Evolutionary conservation across 2,888 invertebrate species (phyloP), one percentile per base, ranked within the genome.

Genomic region (Bombylius major): DNA sequence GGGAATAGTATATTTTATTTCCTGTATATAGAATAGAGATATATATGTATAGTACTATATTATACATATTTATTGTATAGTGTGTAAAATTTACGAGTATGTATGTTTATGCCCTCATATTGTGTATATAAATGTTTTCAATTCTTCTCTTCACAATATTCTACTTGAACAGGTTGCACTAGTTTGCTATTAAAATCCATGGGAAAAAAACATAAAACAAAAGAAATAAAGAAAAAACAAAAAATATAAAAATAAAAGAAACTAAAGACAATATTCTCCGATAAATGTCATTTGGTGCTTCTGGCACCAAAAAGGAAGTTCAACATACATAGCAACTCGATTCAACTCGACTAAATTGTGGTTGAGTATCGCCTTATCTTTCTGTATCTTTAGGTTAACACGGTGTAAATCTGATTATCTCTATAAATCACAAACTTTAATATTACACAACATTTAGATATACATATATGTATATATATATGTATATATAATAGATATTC

Each of bases 391-490:
- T 13, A 53, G 50, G 53, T 56, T 56, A 56, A 56, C 56, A 56
- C 53, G 53, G 56, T 53, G 56, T 56, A 56, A 56, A 56, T 56
- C 53, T 53, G 56, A 56, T 56, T 56, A 56, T 50, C 56, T 46
- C 42, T 49, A 56, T 56, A 56, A 56, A 56, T 56, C 56, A 56
- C 56, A 42, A 42, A 42, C 23, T 23, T 23, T 23, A 23, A 23
- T 23, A 23, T 23, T 23, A 23, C 3, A 23, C 23, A 23, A 9
- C 11, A 11, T 42, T 11, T 42, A 42, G 4, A 42, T 42, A 11
- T 11, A 42, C 5, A 5, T 11, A 42, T 42, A 11, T 42, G 3
- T 42, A 3, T 42, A 42, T 11, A 8, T 42, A 42, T 42, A 42
- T 42, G 3, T 42, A 11, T 11, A 42, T 11, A 4, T 11, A 11